Conservation (phyloP, 1,140 invertebrate genomes). For the Sycophila sp. region DNA sequence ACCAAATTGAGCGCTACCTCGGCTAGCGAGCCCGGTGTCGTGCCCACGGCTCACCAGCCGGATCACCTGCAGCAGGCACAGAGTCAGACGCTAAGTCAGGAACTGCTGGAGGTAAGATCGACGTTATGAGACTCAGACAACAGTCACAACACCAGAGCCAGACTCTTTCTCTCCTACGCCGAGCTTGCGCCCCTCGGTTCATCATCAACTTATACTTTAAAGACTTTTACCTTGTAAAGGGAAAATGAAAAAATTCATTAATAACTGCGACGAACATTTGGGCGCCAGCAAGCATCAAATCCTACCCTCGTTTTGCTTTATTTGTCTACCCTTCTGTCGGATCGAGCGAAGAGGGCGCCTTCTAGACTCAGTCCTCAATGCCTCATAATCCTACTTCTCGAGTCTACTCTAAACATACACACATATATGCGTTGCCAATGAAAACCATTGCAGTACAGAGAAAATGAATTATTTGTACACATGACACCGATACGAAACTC, state of each 20-base stretch:
- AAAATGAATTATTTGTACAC: no score
- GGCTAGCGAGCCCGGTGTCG: slow-evolving; percentile 44
- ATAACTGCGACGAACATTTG: neutral
- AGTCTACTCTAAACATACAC: slow-evolving; percentile 1
- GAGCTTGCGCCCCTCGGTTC: no score
- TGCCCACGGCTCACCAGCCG: slow-evolving; percentile 42
- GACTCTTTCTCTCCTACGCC: slow-evolving; percentile 27
- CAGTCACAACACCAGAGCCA: neutral
- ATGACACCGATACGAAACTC: no score
- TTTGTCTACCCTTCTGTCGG: slow-evolving; percentile 13
- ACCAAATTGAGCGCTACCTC: slow-evolving; percentile 31
- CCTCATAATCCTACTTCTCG: neutral
- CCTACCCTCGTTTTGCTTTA: slow-evolving; percentile 4
- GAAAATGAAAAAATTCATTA: neutral
- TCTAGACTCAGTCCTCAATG: slow-evolving; percentile 10
- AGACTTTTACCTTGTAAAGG: neutral
- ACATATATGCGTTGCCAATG: neutral
- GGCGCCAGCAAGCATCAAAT: neutral
- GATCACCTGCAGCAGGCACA: slow-evolving; percentile 59
- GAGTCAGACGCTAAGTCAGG: slow-evolving; percentile 62
- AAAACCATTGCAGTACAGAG: no score
- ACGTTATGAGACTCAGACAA: slow-evolving; percentile 17
- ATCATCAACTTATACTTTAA: neutral
- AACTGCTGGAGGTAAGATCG: slow-evolving; percentile 65
- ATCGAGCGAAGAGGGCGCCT: slow-evolving; percentile 5